Percentiles rank a stretch among this genome's conserved stretches.
These are phyloP conservation scores for Polyploca ridens DNA, from an alignment of 2,888 invertebrate genomes.

Conservation along the genomic window DNA sequence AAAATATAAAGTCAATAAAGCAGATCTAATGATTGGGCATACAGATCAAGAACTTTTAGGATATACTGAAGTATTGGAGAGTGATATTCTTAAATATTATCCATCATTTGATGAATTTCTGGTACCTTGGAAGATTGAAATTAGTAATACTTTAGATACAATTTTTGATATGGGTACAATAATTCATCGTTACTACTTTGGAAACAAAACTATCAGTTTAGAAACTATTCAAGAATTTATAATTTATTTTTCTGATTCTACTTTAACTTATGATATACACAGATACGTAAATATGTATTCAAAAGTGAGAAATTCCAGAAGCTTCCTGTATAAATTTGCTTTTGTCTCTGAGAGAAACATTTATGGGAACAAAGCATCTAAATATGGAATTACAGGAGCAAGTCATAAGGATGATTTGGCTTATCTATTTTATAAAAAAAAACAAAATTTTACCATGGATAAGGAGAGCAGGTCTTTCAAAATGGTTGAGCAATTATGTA, in stretches of 20 bases:
- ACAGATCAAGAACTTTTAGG: background rate
- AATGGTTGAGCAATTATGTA: conserved; percentile 45
- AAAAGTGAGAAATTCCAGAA: conserved; percentile 28
- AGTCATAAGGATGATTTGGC: conserved; percentile 47
- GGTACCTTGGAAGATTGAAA: conserved; percentile 12
- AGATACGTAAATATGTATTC: background rate
- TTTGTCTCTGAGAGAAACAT: conserved; percentile 47
- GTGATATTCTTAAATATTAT: background rate
- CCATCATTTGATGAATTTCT: background rate
- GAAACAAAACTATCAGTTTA: background rate
- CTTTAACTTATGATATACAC: background rate
- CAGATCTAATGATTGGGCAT: background rate
- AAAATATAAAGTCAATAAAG: background rate
- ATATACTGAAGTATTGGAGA: background rate
- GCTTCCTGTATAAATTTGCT: conserved; percentile 47
- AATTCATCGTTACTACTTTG: background rate
- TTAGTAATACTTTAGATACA: conserved; percentile 5
- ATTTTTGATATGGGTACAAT: conserved; percentile 13
- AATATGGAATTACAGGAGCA: conserved; percentile 20
- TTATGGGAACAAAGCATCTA: conserved; percentile 23
- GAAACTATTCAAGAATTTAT: background rate
- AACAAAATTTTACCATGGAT: conserved; percentile 25
- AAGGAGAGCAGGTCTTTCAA: conserved; percentile 23
- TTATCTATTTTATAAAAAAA: conserved; percentile 41
- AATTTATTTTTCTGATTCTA: background rate